Conservation (phyloP, 2,797 vertebrate genomes). For the Rhynchonycteris naso region DNA sequence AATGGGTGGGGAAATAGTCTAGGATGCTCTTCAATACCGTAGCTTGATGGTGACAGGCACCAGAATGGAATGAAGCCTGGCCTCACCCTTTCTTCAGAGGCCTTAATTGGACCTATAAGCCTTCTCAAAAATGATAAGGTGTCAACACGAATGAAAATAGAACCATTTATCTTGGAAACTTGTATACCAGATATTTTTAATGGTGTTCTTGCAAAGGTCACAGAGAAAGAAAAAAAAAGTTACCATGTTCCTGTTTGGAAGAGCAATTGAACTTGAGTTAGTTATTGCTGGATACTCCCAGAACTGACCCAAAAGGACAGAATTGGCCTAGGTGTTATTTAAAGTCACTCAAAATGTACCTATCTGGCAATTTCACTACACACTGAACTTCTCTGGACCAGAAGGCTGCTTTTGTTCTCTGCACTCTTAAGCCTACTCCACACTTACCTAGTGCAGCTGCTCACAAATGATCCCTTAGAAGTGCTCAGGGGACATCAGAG, state of each 20-base stretch:
- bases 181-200: conserved; percentile 38
- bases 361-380: conserved; percentile 33
- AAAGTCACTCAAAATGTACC: conserved; percentile 32
- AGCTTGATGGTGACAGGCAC: conserved; percentile 16
- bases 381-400: background rate
- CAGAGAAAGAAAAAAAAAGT: conserved; percentile 35
- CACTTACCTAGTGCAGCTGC: background rate
- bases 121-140: conserved; percentile 45
- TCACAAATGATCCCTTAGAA: background rate
- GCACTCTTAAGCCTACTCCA: background rate
- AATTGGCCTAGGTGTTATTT: background rate
- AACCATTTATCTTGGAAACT: conserved; percentile 15
- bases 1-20: background rate
- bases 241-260: conserved; percentile 16
- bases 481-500: background rate
- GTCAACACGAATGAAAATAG: conserved; percentile 63
- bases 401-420: background rate
- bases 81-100: conserved; percentile 35
- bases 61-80: background rate
- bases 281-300: conserved; percentile 35
- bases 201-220: conserved; percentile 51
- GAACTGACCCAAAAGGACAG: background rate
- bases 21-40: conserved; percentile 20
- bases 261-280: conserved; percentile 26
- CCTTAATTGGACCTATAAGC: conserved; percentile 33